A percentile compares a stretch with the other conserved stretches of the same genome.
phyloP scores from a whole-genome alignment of 2,113 vertebrate genomes.

The Blennius ocellaris region DNA sequence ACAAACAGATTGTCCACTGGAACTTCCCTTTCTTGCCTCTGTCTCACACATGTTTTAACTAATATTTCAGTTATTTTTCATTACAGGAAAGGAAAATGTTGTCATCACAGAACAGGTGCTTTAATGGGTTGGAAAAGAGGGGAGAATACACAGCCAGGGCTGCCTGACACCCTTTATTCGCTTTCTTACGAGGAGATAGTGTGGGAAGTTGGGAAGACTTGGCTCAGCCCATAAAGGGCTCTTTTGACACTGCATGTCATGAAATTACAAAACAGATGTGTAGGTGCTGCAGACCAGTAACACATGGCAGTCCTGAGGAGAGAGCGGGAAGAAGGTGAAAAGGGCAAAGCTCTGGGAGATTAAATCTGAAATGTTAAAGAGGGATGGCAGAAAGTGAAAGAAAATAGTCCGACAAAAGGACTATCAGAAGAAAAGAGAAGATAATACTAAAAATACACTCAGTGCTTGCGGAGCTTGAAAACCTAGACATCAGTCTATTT shows the following conservation, averaged over 20 bases:
- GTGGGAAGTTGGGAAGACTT: conserved; percentile 57
- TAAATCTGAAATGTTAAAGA: neutral
- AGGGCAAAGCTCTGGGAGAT: conserved; percentile 8
- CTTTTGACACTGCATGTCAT: conserved; percentile 45
- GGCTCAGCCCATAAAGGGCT: conserved; percentile 62
- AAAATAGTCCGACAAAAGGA: neutral
- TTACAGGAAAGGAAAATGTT: conserved; percentile 48
- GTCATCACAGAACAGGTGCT: conserved; percentile 61
- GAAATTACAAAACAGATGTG: conserved; percentile 63
- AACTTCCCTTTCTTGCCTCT: conserved; percentile 33
- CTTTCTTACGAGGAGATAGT: conserved; percentile 60
- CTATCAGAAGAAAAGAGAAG: neutral
- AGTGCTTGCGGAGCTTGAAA: neutral
- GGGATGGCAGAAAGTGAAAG: too few relatives aligned
- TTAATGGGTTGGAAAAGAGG: conserved; percentile 42
- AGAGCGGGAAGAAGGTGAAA: conserved; percentile 22
- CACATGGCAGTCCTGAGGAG: conserved; percentile 22
- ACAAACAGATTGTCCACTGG: conserved; percentile 44
- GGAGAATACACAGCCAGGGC: conserved; percentile 29
- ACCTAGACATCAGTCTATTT: neutral
- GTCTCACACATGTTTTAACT: conserved; percentile 32
- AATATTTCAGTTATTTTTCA: conserved; percentile 46
- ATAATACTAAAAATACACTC: neutral
- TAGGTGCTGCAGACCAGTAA: conserved; percentile 51
- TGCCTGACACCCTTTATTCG: conserved; percentile 54